phyloP scores from a whole-genome alignment of 2,888 invertebrate species.

The Pharmacophagus antenor region DNA sequence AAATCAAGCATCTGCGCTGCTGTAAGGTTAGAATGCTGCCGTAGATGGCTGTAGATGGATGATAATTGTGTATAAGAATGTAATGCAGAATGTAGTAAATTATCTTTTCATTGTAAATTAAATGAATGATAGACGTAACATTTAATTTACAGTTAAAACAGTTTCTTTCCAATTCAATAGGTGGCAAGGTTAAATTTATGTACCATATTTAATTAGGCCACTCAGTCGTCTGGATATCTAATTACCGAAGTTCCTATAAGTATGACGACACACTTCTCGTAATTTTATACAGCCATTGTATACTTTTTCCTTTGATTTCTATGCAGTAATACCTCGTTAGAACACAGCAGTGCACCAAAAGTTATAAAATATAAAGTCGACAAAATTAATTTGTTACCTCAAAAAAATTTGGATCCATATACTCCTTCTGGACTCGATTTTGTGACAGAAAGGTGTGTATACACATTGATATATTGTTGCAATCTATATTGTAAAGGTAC shows the following conservation, averaged over 20 bases:
- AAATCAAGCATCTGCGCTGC: not conserved
- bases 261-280: not conserved
- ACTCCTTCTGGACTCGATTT: no score
- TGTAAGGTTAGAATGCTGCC: not conserved
- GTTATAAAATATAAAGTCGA: no score
- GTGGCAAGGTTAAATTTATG: constrained; percentile 26
- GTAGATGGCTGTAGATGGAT: not conserved
- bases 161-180: constrained; percentile 21
- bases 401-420: no score
- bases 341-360: not conserved
- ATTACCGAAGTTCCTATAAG: constrained; percentile 25
- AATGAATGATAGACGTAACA: not conserved
- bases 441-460: no score
- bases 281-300: no score
- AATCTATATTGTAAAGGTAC: no score
- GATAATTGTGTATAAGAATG: not conserved
- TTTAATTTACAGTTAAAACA: constrained; percentile 8
- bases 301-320: not conserved
- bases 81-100: not conserved
- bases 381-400: no score
- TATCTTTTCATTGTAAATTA: not conserved
- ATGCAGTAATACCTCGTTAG: not conserved
- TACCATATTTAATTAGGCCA: constrained; percentile 23
- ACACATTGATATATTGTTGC: no score
- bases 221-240: constrained; percentile 20